Evolutionary conservation across 2,888 invertebrate genomes (phyloP).

Genomic region (Marasmarcha lunaedactyla): DNA sequence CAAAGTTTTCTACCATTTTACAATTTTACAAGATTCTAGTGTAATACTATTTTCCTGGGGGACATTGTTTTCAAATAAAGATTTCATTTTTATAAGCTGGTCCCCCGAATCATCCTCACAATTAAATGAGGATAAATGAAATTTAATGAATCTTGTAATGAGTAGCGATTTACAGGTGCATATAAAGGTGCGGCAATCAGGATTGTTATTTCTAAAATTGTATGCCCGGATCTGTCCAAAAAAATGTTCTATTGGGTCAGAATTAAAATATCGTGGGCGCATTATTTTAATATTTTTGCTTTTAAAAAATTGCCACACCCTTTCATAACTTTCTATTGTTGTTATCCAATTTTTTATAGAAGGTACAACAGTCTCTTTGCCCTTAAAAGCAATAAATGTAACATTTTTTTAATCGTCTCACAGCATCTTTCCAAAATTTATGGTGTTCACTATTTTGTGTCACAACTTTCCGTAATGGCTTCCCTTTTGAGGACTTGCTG

Average conservation of each 20-base stretch:
- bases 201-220: slow-evolving; percentile 20
- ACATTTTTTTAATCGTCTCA: slow-evolving; percentile 8
- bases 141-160: slow-evolving; percentile 18
- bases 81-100: slow-evolving; percentile 9
- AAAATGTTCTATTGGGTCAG: slow-evolving; percentile 16
- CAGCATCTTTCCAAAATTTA: slow-evolving; percentile 9
- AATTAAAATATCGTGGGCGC: slow-evolving; percentile 14
- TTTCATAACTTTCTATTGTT: slow-evolving; percentile 11
- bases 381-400: slow-evolving; percentile 8
- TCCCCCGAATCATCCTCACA: slow-evolving; percentile 16
- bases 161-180: slow-evolving; percentile 17
- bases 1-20: too few relatives aligned
- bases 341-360: slow-evolving; percentile 12
- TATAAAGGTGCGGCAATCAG: slow-evolving; percentile 17
- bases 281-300: slow-evolving; percentile 9
- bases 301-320: slow-evolving; percentile 10
- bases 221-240: slow-evolving; percentile 20
- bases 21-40: background rate
- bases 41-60: background rate
- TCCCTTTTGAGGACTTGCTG: slow-evolving; percentile 8
- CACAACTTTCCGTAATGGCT: slow-evolving; percentile 7
- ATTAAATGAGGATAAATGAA: slow-evolving; percentile 12
- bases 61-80: slow-evolving; percentile 1
- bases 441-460: slow-evolving; percentile 7
- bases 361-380: slow-evolving; percentile 11